Evolutionary conservation across 2,113 vertebrate species (phyloP).

Genomic region (Nycticryphes semicollaris): DNA sequence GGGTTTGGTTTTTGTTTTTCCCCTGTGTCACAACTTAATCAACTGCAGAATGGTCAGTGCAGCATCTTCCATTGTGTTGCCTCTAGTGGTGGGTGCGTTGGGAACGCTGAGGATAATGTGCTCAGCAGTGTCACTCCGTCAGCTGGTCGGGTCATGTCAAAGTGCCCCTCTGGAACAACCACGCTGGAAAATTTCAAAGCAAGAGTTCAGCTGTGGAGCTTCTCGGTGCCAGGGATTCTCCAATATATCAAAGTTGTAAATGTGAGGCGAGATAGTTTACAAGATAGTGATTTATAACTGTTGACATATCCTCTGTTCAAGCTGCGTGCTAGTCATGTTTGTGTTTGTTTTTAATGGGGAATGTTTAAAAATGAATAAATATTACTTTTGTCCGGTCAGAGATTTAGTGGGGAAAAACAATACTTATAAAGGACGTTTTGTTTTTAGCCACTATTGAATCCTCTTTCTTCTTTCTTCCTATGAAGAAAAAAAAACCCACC

Average conservation of each 20-base stretch:
- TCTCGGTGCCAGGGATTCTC: background rate
- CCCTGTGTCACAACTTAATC: background rate
- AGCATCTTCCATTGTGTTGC: background rate
- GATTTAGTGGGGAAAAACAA: background rate
- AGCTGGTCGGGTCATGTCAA: fast-evolving
- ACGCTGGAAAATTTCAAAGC: background rate
- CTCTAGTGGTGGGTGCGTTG: background rate
- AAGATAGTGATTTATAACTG: conserved; percentile 8
- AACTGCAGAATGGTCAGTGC: background rate
- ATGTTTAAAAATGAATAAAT: conserved; percentile 51
- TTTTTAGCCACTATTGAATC: background rate
- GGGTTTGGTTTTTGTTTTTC: fast-evolving
- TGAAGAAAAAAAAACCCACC: background rate
- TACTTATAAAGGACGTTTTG: conserved; percentile 4
- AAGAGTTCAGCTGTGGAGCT: background rate
- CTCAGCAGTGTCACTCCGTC: background rate
- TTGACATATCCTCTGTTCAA: conserved; percentile 12
- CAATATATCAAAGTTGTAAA: background rate
- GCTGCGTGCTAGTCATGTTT: conserved; percentile 27
- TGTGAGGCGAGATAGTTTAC: conserved; percentile 8
- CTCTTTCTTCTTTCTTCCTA: background rate
- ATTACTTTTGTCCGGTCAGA: conserved; percentile 25
- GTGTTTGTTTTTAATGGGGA: conserved; percentile 40
- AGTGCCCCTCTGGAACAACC: background rate
- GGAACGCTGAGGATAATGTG: fast-evolving